Percentiles rank a stretch among this genome's conserved stretches.
Evolutionary conservation across 2,888 invertebrate genomes (phyloP).

Genomic region (Onthophagus sagittarius): DNA sequence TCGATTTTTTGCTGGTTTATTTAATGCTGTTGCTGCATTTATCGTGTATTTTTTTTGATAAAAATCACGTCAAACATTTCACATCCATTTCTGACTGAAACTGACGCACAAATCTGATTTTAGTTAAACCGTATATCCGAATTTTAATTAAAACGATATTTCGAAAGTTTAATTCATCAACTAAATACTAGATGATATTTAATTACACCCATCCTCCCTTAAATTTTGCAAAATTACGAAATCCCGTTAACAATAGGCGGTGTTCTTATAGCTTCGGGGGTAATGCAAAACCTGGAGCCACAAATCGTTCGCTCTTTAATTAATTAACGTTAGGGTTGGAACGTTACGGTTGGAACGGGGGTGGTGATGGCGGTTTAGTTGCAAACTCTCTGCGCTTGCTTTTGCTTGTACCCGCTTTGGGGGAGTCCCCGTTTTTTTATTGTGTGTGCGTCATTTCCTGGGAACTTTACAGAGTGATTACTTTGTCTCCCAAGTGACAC

Average conservation of each 20-base stretch:
- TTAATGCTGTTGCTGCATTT: no score
- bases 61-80: no score
- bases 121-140: no score
- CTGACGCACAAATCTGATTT: no score
- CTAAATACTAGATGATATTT: neutral
- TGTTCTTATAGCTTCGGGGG: neutral
- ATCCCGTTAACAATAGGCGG: neutral
- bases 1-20: no score
- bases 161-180: neutral
- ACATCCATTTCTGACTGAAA: no score
- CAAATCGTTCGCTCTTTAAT: neutral
- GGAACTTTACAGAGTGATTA: neutral
- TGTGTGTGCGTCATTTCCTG: neutral
- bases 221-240: neutral
- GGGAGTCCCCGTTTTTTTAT: neutral
- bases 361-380: neutral
- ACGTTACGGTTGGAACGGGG: neutral
- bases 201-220: no score
- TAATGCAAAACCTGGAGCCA: neutral
- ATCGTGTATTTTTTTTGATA: no score
- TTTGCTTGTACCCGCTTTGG: neutral
- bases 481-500: neutral
- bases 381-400: neutral
- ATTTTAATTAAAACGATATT: no score
- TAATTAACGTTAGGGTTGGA: neutral